Percentiles rank a stretch among this genome's conserved stretches.
Evolutionary conservation across 2,113 vertebrate genomes (phyloP).

Genomic region (Ranitomeya imitator): DNA sequence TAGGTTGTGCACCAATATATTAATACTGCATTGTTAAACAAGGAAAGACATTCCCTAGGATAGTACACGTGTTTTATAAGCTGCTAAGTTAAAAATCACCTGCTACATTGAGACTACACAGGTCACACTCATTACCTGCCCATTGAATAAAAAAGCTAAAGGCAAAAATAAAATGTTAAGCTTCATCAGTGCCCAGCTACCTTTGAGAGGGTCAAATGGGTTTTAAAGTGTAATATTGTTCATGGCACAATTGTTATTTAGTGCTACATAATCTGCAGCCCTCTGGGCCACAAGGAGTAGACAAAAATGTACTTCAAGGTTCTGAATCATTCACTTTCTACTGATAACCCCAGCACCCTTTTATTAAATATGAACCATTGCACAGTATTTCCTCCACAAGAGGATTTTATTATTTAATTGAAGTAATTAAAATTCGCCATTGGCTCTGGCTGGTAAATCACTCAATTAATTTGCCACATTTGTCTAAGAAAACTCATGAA

Average conservation of each 20-base stretch:
- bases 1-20: too few relatives aligned
- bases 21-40: too few relatives aligned
- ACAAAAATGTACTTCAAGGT: not conserved
- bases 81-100: not conserved
- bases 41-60: not conserved
- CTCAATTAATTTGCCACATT: too few relatives aligned
- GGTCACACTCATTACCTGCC: not conserved
- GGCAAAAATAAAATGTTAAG: slow-evolving; percentile 1
- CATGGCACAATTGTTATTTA: not conserved
- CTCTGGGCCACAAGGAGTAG: not conserved
- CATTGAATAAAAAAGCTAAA: not conserved
- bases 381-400: not conserved
- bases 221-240: not conserved
- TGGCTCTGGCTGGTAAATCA: not conserved
- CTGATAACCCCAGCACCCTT: not conserved
- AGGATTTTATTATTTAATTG: not conserved
- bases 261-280: not conserved
- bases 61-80: not conserved
- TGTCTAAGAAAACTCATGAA: too few relatives aligned
- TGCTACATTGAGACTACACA: not conserved
- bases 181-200: not conserved
- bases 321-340: not conserved
- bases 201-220: not conserved
- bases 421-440: not conserved
- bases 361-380: not conserved